Evolutionary conservation across 2,797 vertebrate species (phyloP), one percentile per base, ranked within the genome.

Genomic region (Poeciliopsis infans): DNA sequence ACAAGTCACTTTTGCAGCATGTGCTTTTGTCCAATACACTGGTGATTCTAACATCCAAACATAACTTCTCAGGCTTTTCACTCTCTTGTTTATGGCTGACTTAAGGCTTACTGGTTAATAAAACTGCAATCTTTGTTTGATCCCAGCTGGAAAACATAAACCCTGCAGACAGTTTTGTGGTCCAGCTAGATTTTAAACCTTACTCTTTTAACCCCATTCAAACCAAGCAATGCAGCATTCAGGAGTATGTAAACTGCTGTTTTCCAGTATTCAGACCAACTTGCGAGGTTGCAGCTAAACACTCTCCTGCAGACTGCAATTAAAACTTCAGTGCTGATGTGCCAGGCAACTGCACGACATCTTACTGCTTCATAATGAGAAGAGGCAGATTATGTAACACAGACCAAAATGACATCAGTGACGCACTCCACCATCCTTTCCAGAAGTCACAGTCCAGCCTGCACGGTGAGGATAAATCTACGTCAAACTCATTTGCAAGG

Each of bases 331-430:
- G 59, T 41, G 72, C 74, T 75, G 83, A 86, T 76, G 76, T 59
- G 78, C 61, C 79, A 80, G 85, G 79, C 78, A 89, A 87, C 78
- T 70, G 74, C 5, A 45, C 77, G 81, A 76, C 78, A 78, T 86
- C 76, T 28, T 7, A 72, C 3, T 64, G 73, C 84, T 69, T 85
- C 81, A 83, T 76, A 45, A 76, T 75, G 55, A 78, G 45, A 88
- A 71, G 84, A 87, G 84, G 89, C 83, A 80, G 79, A 80, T 89
- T 90, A 92, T 85, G 70, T 79, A 92, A 92, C 68, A 0, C 0
- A 23, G 79, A 80, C 78, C 77, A 80, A 89, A 89, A 92, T 89
- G 90, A 85, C 87, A 78, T 83, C 73, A 78, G 57, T 61, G 84
- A 85, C 75, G 79, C 73, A 23, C 79, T 84, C 49, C 47, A 61